A percentile compares a stretch with the other conserved stretches of the same genome.
phyloP scores from a whole-genome alignment of 2,113 vertebrate species.

The Embiotoca jacksoni region DNA sequence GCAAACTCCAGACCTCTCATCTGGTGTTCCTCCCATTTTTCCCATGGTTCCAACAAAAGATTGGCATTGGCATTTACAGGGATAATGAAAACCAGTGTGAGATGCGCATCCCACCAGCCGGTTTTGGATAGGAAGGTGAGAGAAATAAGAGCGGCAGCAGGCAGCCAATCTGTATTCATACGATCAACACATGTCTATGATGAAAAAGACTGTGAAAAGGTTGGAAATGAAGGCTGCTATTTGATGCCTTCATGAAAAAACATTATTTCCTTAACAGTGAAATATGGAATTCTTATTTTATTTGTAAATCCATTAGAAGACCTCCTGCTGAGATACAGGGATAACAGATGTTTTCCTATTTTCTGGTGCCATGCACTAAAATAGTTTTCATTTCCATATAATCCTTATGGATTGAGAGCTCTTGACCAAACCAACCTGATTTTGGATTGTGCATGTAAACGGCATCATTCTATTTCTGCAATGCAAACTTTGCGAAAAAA shows the following conservation, averaged over 20 bases:
- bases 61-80: conserved; percentile 71
- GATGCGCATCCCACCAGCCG: conserved; percentile 56
- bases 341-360: background rate
- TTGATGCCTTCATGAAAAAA: conserved; percentile 1
- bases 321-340: background rate
- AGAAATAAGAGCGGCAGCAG: conserved; percentile 51
- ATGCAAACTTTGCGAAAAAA: too few species aligned
- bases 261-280: conserved; percentile 25
- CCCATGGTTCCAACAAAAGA: conserved; percentile 48
- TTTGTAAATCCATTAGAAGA: conserved; percentile 17
- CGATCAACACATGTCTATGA: conserved; percentile 50
- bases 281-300: conserved; percentile 5
- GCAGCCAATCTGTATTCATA: conserved; percentile 61
- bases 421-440: conserved; percentile 13
- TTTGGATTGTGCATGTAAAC: background rate
- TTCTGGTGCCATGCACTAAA: background rate
- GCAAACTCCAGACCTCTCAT: conserved; percentile 14
- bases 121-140: conserved; percentile 28
- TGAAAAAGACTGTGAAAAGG: conserved; percentile 56
- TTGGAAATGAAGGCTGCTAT: conserved; percentile 38
- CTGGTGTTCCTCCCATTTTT: conserved; percentile 19
- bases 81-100: conserved; percentile 76
- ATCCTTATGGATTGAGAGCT: background rate
- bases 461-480: too few species aligned
- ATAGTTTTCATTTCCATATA: background rate